These are phyloP conservation scores for Spinus pinus DNA, from an alignment of 2,797 vertebrate species.

Conservation along the genomic window DNA sequence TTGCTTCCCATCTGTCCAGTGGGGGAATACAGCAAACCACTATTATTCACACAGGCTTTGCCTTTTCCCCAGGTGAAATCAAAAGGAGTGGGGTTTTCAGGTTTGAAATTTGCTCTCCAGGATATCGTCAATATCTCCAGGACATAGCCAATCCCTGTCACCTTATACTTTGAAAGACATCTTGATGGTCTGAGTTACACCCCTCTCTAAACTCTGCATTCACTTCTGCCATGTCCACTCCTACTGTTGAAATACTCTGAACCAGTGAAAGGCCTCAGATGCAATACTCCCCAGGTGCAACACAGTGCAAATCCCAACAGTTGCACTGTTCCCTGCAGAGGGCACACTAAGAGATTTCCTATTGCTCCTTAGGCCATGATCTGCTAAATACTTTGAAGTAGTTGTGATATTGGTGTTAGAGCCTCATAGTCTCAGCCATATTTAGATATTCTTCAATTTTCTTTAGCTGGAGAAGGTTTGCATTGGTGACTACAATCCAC, in stretches of 20 bases:
- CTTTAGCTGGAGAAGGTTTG: background rate
- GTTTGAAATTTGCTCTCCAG: background rate
- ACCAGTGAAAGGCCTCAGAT: background rate
- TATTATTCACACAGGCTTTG: background rate
- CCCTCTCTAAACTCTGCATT: background rate
- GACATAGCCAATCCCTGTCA: background rate
- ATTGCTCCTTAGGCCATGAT: background rate
- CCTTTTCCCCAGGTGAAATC: background rate
- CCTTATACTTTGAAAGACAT: background rate
- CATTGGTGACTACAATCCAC: background rate
- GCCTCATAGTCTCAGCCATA: background rate
- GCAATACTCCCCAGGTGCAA: fast-evolving
- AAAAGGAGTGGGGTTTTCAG: background rate
- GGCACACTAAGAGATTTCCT: background rate
- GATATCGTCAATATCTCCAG: background rate
- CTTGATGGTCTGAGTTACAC: background rate
- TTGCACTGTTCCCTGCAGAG: background rate
- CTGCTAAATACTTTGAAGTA: background rate
- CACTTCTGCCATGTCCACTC: background rate
- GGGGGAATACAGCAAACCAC: background rate
- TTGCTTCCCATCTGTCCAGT: background rate
- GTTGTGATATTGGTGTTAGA: background rate
- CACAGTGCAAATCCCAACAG: fast-evolving
- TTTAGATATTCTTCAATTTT: background rate
- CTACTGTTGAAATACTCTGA: background rate